Percentiles rank a stretch among this genome's conserved stretches.
Evolutionary conservation across 2,888 invertebrate genomes (phyloP).

Genomic region (Oligia fasciuncula): DNA sequence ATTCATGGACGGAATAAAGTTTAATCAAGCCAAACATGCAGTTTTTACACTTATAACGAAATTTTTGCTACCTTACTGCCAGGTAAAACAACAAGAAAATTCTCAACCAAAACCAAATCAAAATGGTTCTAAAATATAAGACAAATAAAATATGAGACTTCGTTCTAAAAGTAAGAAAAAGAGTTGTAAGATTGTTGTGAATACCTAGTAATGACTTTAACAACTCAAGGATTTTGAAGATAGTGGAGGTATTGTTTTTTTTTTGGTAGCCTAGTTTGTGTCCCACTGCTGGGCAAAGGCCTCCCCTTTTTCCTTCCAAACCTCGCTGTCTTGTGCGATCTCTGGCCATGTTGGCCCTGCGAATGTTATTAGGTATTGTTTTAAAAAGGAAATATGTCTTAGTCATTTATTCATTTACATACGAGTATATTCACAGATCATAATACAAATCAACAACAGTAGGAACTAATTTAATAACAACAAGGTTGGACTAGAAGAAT

Average conservation of each 20-base stretch:
- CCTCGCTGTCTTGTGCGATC: too few species aligned
- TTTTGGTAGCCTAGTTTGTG: too few species aligned
- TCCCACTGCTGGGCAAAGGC: too few species aligned
- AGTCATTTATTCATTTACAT: constrained; percentile 9
- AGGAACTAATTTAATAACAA: constrained; percentile 31
- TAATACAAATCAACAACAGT: constrained; percentile 30
- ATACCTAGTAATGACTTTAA: too few species aligned
- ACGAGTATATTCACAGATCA: constrained; percentile 19
- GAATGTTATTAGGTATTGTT: not conserved
- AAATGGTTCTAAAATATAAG: not conserved
- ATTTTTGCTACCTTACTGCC: not conserved
- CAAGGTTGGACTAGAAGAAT: constrained; percentile 4
- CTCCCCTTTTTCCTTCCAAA: too few species aligned
- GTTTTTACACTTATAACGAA: not conserved
- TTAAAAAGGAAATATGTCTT: not conserved
- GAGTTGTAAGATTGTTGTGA: not conserved
- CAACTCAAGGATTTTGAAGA: not conserved
- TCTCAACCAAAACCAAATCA: not conserved
- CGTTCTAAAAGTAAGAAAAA: not conserved
- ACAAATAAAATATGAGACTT: not conserved
- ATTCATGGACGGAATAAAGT: not conserved
- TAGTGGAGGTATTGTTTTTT: not conserved
- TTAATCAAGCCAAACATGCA: not conserved
- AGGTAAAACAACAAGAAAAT: not conserved
- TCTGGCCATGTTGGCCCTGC: too few species aligned